Conservation (phyloP, 2,797 vertebrate species). For the Chelonia mydas region DNA sequence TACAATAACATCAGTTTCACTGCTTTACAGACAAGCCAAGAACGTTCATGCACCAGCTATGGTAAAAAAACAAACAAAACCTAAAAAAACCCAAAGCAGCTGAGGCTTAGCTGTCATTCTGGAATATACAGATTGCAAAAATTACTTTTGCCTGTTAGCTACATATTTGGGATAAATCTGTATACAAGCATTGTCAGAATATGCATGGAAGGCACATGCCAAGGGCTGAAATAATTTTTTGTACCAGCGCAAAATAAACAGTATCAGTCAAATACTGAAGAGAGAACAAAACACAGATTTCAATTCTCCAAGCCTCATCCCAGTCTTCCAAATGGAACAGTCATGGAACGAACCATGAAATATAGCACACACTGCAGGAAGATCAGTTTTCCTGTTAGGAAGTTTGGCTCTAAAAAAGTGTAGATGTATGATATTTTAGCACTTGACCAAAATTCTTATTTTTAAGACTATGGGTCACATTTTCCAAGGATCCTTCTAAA, state of each 20-base stretch:
- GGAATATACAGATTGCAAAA: not conserved
- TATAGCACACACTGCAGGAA: not conserved
- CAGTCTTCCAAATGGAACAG: not conserved
- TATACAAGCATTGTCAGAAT: not conserved
- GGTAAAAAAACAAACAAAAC: not conserved
- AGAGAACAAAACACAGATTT: not conserved
- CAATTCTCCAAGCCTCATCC: not conserved
- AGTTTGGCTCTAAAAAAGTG: not conserved
- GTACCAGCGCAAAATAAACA: not conserved
- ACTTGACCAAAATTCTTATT: not conserved
- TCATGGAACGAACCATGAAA: not conserved
- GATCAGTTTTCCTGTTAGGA: not conserved
- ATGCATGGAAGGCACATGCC: not conserved
- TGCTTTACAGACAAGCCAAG: not conserved
- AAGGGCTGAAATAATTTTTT: not conserved
- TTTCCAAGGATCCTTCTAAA: not conserved
- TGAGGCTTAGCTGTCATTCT: not conserved
- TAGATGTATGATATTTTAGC: accelerated
- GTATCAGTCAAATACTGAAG: not conserved
- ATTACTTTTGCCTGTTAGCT: not conserved
- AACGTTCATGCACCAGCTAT: not conserved
- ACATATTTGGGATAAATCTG: not conserved
- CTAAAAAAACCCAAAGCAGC: not conserved
- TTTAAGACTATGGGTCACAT: not conserved
- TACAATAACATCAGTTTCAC: not conserved